Evolutionary conservation across 2,113 vertebrate genomes (phyloP).

Genomic region (Lagopus muta): DNA sequence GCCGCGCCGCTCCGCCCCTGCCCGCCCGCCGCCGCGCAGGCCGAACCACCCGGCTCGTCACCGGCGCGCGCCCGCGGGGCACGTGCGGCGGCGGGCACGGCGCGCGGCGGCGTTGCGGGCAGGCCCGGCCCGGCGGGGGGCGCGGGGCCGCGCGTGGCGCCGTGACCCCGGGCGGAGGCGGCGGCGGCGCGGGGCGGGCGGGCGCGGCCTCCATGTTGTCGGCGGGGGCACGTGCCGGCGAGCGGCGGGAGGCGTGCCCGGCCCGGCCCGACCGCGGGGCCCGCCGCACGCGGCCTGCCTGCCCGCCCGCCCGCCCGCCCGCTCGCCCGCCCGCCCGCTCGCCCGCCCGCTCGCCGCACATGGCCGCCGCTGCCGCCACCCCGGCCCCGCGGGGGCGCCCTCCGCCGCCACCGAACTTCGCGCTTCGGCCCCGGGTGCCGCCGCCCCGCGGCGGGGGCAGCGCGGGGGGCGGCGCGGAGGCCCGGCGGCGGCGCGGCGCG

Average conservation of each 20-base stretch:
- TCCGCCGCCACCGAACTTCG: neutral
- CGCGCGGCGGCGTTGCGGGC: slow-evolving; percentile 25
- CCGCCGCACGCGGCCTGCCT: neutral
- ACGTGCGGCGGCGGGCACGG: neutral
- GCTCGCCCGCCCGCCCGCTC: too few relatives aligned
- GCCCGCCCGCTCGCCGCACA: neutral
- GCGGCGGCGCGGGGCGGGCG: neutral
- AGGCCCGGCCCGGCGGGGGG: neutral
- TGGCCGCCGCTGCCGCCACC: neutral
- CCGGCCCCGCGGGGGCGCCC: neutral
- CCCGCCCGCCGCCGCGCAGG: slow-evolving; percentile 17
- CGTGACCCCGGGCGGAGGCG: neutral
- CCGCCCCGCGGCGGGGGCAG: neutral
- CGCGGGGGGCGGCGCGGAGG: neutral
- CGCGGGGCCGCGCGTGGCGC: too few relatives aligned
- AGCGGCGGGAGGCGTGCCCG: neutral
- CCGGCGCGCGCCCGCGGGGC: slow-evolving; percentile 37
- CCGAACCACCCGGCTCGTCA: slow-evolving; percentile 24
- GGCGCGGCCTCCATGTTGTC: neutral
- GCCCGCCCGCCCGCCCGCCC: too few relatives aligned
- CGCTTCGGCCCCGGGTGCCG: too few relatives aligned
- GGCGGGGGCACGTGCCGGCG: neutral
- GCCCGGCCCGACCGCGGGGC: neutral
- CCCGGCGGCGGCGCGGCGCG: neutral
- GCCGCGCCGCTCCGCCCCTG: neutral